Evolutionary conservation across 1,140 invertebrate genomes (phyloP), one percentile per base, ranked within the genome.

Genomic region (Polypedilum pembai): DNA sequence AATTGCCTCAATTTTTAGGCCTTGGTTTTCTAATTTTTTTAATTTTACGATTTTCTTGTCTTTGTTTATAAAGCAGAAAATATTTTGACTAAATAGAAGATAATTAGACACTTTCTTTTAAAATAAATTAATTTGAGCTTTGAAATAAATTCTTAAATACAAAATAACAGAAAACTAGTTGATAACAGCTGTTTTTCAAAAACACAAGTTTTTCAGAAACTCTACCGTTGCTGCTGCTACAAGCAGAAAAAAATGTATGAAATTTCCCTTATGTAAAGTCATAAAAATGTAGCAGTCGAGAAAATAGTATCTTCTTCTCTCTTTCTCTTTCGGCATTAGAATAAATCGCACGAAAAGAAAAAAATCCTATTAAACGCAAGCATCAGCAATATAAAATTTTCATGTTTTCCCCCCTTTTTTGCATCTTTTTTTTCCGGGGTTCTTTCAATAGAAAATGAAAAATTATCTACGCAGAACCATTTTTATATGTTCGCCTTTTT

Each of bases 291-390:
- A 56, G 45, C 45, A 56, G 45, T 56, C 45, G 45, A 56, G 45
- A 56, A 56, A 56, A 56, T 56, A 56, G 45, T 33, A 33, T 56
- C 45, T n/a, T n/a, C n/a, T n/a, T n/a, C n/a, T n/a, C n/a, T n/a
- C n/a, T n/a, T n/a, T 33, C 24, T 56, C n/a, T 1, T 56, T 18
- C 18, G 65, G 65, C 65, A 69, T 69, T 69, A 69, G 65, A 69
- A 69, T 69, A 69, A 69, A 56, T 56, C 45, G 45, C 45, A 56
- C 24, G n/a, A 56, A 56, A 56, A 56, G n/a, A 56, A 56, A 56
- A 56, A 56, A 56, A 69, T 21, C 65, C 65, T 69, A 69, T 69
- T 69, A 69, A 69, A 56, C 45, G 45, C 45, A 56, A 56, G 45
- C 45, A 56, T 56, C 45, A 56, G 65, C 65, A 20, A 56, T 56